A percentile compares a stretch with the other conserved stretches of the same genome.
phyloP scores from a whole-genome alignment of 1,140 invertebrate species.

The Tetragonula clypearis region DNA sequence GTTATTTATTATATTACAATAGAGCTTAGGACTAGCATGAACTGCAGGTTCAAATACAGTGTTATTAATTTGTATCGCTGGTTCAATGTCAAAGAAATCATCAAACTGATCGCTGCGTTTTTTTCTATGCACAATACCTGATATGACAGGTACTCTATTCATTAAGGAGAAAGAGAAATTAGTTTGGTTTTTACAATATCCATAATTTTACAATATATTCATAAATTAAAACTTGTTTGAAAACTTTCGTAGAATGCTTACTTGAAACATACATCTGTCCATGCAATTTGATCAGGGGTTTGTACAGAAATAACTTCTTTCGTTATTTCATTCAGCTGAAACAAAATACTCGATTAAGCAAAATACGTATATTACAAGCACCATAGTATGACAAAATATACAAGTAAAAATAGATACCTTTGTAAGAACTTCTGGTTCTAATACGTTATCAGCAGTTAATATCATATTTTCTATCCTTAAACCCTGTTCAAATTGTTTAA shows the following conservation, averaged over 20 bases:
- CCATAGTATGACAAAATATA: not conserved
- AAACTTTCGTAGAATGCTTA: conserved; percentile 72
- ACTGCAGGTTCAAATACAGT: conserved; percentile 82
- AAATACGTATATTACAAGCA: not conserved
- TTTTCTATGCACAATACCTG: conserved; percentile 46
- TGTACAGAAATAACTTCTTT: conserved; percentile 67
- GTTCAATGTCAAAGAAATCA: conserved; percentile 75
- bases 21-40: conserved; percentile 81
- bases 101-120: conserved; percentile 59
- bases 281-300: conserved; percentile 74
- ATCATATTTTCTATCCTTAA: conserved; percentile 85
- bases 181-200: not conserved
- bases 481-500: conserved; percentile 85
- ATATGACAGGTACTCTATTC: conserved; percentile 75
- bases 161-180: conserved; percentile 34
- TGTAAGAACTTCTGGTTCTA: conserved; percentile 82
- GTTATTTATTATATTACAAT: conserved; percentile 83
- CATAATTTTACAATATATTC: conserved; percentile 12
- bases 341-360: not conserved
- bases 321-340: conserved; percentile 77
- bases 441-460: conserved; percentile 86
- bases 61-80: conserved; percentile 56
- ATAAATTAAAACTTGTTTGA: not conserved
- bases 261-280: conserved; percentile 87
- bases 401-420: conserved; percentile 70